A percentile compares a stretch with the other conserved stretches of the same genome.
phyloP scores from a whole-genome alignment of 2,888 invertebrate species.

The Dexiosoma caninum region DNA sequence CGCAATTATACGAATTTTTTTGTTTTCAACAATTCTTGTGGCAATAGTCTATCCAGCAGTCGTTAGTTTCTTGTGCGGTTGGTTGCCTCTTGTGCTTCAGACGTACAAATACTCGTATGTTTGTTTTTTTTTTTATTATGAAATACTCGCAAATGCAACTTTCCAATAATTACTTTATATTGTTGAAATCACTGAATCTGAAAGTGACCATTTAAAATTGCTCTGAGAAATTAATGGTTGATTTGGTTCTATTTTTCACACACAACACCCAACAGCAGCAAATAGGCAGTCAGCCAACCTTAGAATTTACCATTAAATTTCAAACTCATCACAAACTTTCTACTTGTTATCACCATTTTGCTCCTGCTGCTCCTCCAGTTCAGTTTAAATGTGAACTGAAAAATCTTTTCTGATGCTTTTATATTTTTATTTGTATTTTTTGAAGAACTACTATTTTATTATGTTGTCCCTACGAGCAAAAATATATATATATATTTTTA shows the following conservation, averaged over 20 bases:
- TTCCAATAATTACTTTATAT: neutral
- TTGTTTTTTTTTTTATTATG: too few relatives aligned
- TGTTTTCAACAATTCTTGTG: too few relatives aligned
- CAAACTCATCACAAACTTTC: conserved; percentile 15
- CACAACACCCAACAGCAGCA: neutral
- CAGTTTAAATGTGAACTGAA: conserved; percentile 15
- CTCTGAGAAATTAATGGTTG: conserved; percentile 3
- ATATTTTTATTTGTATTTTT: neutral
- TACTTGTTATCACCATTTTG: neutral
- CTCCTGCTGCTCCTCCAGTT: neutral
- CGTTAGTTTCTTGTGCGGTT: too few relatives aligned
- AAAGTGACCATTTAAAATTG: neutral
- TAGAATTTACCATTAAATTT: conserved; percentile 4
- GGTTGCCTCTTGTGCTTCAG: too few relatives aligned
- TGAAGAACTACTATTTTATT: conserved; percentile 16
- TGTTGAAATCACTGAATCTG: neutral
- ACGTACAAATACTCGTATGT: too few relatives aligned
- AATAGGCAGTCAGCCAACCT: neutral
- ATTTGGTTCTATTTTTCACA: neutral
- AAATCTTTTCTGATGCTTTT: neutral
- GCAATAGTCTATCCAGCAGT: too few relatives aligned
- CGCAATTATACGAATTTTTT: too few relatives aligned
- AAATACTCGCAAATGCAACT: too few relatives aligned
- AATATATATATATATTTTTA: neutral
- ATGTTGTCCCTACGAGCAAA: neutral